phyloP scores from a whole-genome alignment of 2,888 invertebrate genomes.

The Cheilosia vulpina region DNA sequence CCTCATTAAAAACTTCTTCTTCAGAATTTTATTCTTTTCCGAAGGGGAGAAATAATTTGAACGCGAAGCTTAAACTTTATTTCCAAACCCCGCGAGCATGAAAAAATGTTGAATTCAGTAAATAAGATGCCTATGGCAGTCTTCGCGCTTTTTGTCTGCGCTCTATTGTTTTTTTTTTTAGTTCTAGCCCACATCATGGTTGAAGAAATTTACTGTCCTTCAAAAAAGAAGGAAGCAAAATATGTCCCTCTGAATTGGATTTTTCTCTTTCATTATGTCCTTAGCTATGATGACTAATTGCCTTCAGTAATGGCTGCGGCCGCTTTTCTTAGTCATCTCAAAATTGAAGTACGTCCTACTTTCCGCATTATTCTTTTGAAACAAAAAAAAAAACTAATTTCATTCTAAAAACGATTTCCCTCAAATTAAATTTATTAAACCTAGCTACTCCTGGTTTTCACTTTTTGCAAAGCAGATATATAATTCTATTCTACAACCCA shows the following conservation, averaged over 20 bases:
- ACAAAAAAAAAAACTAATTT: background rate
- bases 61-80: background rate
- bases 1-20: conserved; percentile 9
- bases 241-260: too few relatives aligned
- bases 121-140: background rate
- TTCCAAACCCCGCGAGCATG: background rate
- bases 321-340: too few relatives aligned
- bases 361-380: background rate
- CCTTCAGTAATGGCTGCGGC: too few relatives aligned
- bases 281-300: too few relatives aligned
- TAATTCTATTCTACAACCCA: too few relatives aligned
- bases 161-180: too few relatives aligned
- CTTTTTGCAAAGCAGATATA: too few relatives aligned
- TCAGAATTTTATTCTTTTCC: background rate
- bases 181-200: too few relatives aligned
- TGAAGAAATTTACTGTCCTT: too few relatives aligned
- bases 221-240: too few relatives aligned
- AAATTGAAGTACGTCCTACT: background rate
- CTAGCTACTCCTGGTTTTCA: background rate
- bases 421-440: conserved; percentile 10
- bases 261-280: too few relatives aligned
- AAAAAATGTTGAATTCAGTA: background rate
- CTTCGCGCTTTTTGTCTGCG: background rate
- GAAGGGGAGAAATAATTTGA: background rate
- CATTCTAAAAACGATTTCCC: background rate